A percentile compares a stretch with the other conserved stretches of the same genome.
These are phyloP conservation scores for Oryzias celebensis DNA, from an alignment of 2,113 vertebrate species.

Conservation along the genomic window DNA sequence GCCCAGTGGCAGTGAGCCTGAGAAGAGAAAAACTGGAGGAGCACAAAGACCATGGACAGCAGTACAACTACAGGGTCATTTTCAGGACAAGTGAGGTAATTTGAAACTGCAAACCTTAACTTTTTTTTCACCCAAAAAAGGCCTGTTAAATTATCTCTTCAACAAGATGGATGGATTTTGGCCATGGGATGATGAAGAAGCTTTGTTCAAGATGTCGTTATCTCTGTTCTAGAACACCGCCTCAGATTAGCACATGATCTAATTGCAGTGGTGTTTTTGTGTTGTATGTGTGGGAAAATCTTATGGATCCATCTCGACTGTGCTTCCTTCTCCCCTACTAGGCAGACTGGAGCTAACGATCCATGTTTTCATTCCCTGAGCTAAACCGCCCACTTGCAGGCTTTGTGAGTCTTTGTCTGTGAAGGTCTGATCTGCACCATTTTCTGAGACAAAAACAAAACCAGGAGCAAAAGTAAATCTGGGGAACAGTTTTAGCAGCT, in stretches of 20 bases:
- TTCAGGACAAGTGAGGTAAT: conserved; percentile 96
- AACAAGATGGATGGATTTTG: too few relatives aligned
- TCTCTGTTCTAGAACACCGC: too few relatives aligned
- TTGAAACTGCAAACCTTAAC: not conserved
- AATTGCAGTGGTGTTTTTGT: too few relatives aligned
- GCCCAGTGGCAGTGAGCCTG: conserved; percentile 95
- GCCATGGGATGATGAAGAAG: conserved; percentile 7
- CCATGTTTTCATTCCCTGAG: conserved; percentile 46
- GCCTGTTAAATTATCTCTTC: too few relatives aligned
- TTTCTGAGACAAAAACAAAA: conserved; percentile 59
- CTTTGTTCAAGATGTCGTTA: not conserved
- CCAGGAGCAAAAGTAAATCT: not conserved
- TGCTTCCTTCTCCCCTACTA: conserved; percentile 18
- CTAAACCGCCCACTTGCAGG: conserved; percentile 57
- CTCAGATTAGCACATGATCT: too few relatives aligned
- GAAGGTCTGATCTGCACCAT: conserved; percentile 57
- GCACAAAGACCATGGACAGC: conserved; percentile 93
- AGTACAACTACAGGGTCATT: conserved; percentile 95
- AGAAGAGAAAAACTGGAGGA: conserved; percentile 96
- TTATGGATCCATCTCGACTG: not conserved
- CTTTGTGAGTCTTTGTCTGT: conserved; percentile 60
- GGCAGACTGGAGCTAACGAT: conserved; percentile 30
- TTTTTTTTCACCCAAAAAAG: not conserved
- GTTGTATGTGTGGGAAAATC: too few relatives aligned
- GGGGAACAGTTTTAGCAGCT: too few relatives aligned